A percentile compares a stretch with the other conserved stretches of the same genome.
Conservation (phyloP, 2,113 vertebrate genomes). For the Polypterus bichir region DNA sequence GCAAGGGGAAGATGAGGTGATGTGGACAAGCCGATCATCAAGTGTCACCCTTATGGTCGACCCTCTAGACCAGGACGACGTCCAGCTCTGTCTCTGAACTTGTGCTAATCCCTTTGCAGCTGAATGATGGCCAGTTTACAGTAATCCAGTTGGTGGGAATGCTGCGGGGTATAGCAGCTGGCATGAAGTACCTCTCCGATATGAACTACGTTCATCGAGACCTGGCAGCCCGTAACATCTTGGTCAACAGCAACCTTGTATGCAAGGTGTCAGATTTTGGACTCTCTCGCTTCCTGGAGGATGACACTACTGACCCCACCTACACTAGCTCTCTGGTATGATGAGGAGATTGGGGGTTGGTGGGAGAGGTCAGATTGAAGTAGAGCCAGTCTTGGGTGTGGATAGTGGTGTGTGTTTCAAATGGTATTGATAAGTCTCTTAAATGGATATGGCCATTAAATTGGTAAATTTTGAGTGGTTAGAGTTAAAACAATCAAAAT, state of each 20-base stretch:
- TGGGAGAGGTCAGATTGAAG: not conserved
- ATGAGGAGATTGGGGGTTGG: slow-evolving; percentile 4
- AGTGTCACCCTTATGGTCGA: too few species aligned
- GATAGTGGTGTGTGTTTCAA: too few species aligned
- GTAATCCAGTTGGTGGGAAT: slow-evolving; percentile 95
- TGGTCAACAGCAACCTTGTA: slow-evolving; percentile 94
- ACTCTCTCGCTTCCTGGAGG: slow-evolving; percentile 86
- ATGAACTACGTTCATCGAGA: slow-evolving; percentile 96
- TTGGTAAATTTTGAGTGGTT: too few species aligned
- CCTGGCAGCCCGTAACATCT: slow-evolving; percentile 86
- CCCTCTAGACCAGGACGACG: too few species aligned
- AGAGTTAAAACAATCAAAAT: too few species aligned
- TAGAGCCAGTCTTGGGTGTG: not conserved
- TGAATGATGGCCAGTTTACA: slow-evolving; percentile 92
- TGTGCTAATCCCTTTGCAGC: slow-evolving; percentile 37
- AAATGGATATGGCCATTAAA: too few species aligned
- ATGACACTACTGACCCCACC: slow-evolving; percentile 80
- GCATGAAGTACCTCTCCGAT: slow-evolving; percentile 93
- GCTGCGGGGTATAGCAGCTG: slow-evolving; percentile 83
- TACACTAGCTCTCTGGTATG: slow-evolving; percentile 92
- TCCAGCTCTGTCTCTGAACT: slow-evolving; percentile 5
- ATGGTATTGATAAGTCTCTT: too few species aligned
- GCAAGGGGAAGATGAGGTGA: too few species aligned
- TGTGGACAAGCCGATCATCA: too few species aligned
- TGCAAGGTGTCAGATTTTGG: slow-evolving; percentile 96